Percentiles rank a stretch among this genome's conserved stretches.
Evolutionary conservation across 2,888 invertebrate genomes (phyloP).

Genomic region (Ptilodon capucinus): DNA sequence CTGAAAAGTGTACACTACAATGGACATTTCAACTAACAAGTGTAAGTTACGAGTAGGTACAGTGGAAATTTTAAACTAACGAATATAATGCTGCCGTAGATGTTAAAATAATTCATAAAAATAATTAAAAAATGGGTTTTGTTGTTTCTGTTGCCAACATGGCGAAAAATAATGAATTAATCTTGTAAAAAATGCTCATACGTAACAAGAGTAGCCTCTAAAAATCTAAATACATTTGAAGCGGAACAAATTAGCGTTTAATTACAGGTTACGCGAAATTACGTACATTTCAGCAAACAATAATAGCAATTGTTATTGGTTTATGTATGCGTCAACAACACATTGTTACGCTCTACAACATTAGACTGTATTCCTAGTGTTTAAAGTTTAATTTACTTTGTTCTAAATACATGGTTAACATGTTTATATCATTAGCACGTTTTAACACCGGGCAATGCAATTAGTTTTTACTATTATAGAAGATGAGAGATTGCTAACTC

Average conservation of each 20-base stretch:
- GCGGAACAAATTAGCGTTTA: constrained; percentile 26
- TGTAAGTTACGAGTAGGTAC: no score
- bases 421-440: neutral
- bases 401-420: neutral
- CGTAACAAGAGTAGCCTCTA: neutral
- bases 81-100: no score
- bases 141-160: no score
- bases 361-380: neutral
- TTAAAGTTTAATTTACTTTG: neutral
- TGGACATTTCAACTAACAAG: no score
- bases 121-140: no score
- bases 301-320: neutral
- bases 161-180: no score
- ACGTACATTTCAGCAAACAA: constrained; percentile 22
- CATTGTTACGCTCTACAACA: neutral
- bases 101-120: no score
- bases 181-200: no score
- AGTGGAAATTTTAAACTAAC: no score
- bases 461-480: neutral
- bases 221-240: constrained; percentile 8
- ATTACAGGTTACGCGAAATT: constrained; percentile 18
- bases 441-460: neutral
- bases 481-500: no score
- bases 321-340: neutral
- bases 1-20: no score